A percentile compares a stretch with the other conserved stretches of the same genome.
Conservation (phyloP, 1,140 invertebrate species). For the Danaus plexippus region DNA sequence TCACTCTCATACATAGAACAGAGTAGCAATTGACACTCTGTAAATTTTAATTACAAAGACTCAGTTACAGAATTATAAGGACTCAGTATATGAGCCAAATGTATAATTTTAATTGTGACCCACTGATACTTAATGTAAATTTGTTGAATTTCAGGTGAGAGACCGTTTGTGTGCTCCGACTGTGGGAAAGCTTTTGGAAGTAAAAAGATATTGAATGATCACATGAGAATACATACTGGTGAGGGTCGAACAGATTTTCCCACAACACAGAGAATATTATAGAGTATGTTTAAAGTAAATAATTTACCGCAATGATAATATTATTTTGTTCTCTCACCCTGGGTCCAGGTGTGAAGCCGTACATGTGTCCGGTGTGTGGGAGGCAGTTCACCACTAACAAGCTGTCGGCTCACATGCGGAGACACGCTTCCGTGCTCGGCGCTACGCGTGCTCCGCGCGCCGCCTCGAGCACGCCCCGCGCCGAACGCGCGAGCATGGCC, state of each 20-base stretch:
- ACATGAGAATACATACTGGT: slow-evolving; percentile 30
- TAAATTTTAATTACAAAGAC: too few species aligned
- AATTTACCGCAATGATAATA: too few species aligned
- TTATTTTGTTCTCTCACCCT: too few species aligned
- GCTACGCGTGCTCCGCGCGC: slow-evolving; percentile 33
- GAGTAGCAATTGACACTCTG: too few species aligned
- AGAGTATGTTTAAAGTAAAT: too few species aligned
- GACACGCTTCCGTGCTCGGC: slow-evolving; percentile 62
- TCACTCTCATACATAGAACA: background rate
- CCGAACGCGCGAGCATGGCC: slow-evolving; percentile 55
- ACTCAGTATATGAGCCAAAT: too few species aligned
- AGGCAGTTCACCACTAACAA: slow-evolving; percentile 58
- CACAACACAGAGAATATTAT: too few species aligned
- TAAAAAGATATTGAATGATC: slow-evolving; percentile 34
- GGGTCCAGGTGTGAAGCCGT: slow-evolving; percentile 56
- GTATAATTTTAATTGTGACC: too few species aligned
- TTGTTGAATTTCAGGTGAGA: slow-evolving; percentile 32
- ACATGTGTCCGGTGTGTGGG: slow-evolving; percentile 65
- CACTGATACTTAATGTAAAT: background rate
- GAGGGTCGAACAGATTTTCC: too few species aligned
- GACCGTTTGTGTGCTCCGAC: slow-evolving; percentile 29
- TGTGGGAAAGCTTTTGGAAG: slow-evolving; percentile 37
- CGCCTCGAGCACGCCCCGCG: slow-evolving; percentile 19
- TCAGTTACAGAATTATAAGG: too few species aligned
- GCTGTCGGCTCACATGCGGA: slow-evolving; percentile 65